phyloP scores from a whole-genome alignment of 1,140 invertebrate species.

The Planococcus citri region DNA sequence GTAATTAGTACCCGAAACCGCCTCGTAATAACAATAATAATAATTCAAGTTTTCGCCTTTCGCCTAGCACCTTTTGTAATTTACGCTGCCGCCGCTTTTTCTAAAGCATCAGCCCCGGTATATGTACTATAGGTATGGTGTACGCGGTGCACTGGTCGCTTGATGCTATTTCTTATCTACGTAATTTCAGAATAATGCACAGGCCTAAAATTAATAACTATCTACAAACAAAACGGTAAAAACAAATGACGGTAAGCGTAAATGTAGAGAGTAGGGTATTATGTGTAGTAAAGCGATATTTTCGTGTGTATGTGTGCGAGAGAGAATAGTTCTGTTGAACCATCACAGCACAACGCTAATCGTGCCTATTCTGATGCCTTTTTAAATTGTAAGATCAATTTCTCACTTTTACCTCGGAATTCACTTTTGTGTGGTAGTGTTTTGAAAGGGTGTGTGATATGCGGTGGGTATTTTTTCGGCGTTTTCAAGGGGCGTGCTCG shows the following conservation, averaged over 20 bases:
- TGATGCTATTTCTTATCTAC: not conserved
- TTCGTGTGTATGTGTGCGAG: too few relatives aligned
- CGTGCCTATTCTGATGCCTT: too few relatives aligned
- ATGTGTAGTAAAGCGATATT: too few relatives aligned
- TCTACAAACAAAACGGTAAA: not conserved
- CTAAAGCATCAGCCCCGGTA: not conserved
- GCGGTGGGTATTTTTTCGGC: not conserved
- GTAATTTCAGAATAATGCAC: not conserved
- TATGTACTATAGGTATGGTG: not conserved
- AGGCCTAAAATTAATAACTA: not conserved
- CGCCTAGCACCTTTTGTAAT: slow-evolving; percentile 19
- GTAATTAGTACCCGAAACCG: slow-evolving; percentile 14
- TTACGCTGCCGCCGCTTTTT: slow-evolving; percentile 15
- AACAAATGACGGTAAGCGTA: not conserved
- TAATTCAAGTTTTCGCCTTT: slow-evolving; percentile 20
- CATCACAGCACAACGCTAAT: too few relatives aligned
- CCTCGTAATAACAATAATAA: slow-evolving; percentile 14
- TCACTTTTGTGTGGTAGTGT: not conserved
- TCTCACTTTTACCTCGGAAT: not conserved
- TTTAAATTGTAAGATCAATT: too few relatives aligned
- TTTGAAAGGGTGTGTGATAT: not conserved
- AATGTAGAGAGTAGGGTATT: too few relatives aligned
- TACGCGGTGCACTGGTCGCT: too few relatives aligned
- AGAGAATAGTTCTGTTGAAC: not conserved
- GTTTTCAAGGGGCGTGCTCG: too few relatives aligned